Evolutionary conservation across 2,888 invertebrate genomes (phyloP).

Genomic region (Parthenolecanium corni): DNA sequence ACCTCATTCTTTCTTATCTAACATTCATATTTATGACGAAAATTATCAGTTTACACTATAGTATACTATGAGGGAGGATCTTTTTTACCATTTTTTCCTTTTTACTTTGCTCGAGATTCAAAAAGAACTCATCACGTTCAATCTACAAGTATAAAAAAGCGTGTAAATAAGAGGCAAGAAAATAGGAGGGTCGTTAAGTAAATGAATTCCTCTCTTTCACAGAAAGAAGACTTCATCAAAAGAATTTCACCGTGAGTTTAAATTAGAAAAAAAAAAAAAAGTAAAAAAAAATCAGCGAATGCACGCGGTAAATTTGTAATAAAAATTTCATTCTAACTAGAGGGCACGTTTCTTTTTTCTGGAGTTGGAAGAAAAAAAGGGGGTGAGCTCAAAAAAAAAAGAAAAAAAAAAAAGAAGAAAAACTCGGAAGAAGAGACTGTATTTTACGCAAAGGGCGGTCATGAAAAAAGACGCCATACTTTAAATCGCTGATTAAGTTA

Average conservation of each 20-base stretch:
- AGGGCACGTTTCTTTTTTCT: slow-evolving; percentile 20
- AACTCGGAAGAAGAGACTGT: neutral
- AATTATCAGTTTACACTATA: too few relatives aligned
- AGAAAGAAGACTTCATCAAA: slow-evolving; percentile 22
- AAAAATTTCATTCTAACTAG: slow-evolving; percentile 22
- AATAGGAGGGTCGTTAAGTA: neutral
- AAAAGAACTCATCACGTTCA: too few relatives aligned
- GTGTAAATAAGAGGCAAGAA: neutral
- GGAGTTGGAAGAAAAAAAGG: neutral
- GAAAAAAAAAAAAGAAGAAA: neutral
- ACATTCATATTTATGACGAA: too few relatives aligned
- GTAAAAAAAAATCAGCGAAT: neutral
- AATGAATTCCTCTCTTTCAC: neutral
- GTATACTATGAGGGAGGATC: too few relatives aligned
- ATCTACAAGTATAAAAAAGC: too few relatives aligned
- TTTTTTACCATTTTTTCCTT: too few relatives aligned
- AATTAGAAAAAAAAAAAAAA: slow-evolving; percentile 1
- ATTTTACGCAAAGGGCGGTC: slow-evolving; percentile 5
- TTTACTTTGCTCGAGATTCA: too few relatives aligned
- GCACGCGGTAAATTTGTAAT: slow-evolving; percentile 21
- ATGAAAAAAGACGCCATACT: slow-evolving; percentile 23
- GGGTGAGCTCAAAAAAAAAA: neutral
- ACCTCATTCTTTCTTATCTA: too few relatives aligned
- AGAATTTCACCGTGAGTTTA: slow-evolving; percentile 13
- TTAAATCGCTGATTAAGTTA: slow-evolving; percentile 16